A percentile compares a stretch with the other conserved stretches of the same genome.
These are phyloP conservation scores for Trissolcus japonicus DNA, from an alignment of 2,888 invertebrate genomes.

Conservation along the genomic window DNA sequence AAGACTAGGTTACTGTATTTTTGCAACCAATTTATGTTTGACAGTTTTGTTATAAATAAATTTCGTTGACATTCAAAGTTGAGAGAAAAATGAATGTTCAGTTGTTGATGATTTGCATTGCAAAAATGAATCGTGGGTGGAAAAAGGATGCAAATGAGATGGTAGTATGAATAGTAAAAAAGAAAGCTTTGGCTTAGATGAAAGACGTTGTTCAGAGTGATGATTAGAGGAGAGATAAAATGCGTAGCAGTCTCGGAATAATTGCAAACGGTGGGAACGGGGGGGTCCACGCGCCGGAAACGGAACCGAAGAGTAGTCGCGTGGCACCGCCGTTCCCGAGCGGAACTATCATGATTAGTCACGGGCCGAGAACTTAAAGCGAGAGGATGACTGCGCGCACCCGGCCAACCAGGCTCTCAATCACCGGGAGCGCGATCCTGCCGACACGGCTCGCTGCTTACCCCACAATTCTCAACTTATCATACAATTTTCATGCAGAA, in stretches of 20 bases:
- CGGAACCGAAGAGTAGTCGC: conserved; percentile 74
- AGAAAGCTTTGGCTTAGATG: conserved; percentile 66
- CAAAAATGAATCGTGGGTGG: no score
- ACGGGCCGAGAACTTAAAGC: conserved; percentile 66
- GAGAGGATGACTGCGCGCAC: conserved; percentile 63
- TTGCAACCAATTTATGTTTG: no score
- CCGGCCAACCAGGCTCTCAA: conserved; percentile 53
- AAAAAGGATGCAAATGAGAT: no score
- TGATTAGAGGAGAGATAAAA: conserved; percentile 56
- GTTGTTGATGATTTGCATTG: no score
- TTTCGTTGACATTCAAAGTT: no score
- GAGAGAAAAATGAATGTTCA: no score
- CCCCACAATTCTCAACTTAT: conserved; percentile 16
- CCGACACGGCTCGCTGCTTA: conserved; percentile 50
- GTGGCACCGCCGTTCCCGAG: conserved; percentile 75
- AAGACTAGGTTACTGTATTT: no score
- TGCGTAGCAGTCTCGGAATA: conserved; percentile 67
- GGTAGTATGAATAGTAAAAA: no score
- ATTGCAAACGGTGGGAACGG: conserved; percentile 64
- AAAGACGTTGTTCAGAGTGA: conserved; percentile 70
- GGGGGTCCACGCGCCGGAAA: conserved; percentile 68
- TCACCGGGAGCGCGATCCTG: conserved; percentile 50
- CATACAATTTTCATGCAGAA: background rate
- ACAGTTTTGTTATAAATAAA: no score
- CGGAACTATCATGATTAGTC: conserved; percentile 77